phyloP scores from a whole-genome alignment of 2,888 invertebrate species.

The Drosophila lutescens region DNA sequence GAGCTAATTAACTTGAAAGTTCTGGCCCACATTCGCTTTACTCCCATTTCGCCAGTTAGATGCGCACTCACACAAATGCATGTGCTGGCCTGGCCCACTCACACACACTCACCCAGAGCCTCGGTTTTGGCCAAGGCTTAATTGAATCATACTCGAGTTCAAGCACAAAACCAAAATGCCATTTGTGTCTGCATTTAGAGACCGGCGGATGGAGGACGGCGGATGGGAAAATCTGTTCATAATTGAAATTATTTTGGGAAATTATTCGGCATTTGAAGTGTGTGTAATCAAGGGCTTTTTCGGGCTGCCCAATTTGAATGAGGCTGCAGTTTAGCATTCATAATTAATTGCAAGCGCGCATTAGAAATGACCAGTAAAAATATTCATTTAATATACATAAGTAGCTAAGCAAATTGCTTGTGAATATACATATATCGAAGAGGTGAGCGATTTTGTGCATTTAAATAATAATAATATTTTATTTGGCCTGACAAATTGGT shows the following conservation, averaged over 20 bases:
- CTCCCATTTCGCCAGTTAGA: background rate
- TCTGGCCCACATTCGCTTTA: background rate
- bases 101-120: constrained; percentile 6
- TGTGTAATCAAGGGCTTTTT: constrained; percentile 35
- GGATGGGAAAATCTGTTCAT: constrained; percentile 55
- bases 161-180: constrained; percentile 45
- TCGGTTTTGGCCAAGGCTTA: constrained; percentile 40
- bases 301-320: constrained; percentile 37
- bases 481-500: constrained; percentile 52
- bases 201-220: background rate
- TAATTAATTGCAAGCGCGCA: constrained; percentile 49
- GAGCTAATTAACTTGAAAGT: constrained; percentile 17
- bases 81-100: constrained; percentile 3
- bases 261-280: constrained; percentile 55
- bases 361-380: background rate
- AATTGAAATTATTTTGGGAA: constrained; percentile 62
- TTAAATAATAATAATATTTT: constrained; percentile 53
- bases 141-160: constrained; percentile 63
- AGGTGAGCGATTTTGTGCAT: constrained; percentile 21
- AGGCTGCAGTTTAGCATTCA: constrained; percentile 35
- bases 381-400: constrained; percentile 10
- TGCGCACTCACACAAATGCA: constrained; percentile 8
- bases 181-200: constrained; percentile 37
- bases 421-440: constrained; percentile 14
- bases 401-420: constrained; percentile 48